Conservation (phyloP, 2,797 vertebrate genomes). For the Lepus townsendii region DNA sequence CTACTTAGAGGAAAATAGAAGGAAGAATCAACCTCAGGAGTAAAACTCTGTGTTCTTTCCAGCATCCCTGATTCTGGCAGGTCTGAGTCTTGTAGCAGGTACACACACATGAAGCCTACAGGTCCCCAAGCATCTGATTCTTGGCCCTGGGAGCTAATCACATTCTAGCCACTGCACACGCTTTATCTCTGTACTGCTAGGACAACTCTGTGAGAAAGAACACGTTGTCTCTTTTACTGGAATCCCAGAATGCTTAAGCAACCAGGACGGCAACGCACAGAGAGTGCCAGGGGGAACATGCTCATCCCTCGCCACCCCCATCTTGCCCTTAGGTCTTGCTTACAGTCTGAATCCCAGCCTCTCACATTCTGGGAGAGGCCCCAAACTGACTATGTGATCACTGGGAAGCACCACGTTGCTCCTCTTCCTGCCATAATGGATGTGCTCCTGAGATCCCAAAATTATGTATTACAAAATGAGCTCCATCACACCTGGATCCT, state of each 20-base stretch:
- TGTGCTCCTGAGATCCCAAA: neutral
- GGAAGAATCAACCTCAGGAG: neutral
- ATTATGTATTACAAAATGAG: neutral
- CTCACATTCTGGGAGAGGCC: neutral
- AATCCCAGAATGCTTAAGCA: too few species aligned
- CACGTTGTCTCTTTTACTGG: accelerated
- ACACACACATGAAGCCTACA: accelerated
- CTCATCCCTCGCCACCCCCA: neutral
- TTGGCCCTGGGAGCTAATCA: too few species aligned
- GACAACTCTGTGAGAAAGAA: neutral
- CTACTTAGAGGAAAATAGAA: neutral
- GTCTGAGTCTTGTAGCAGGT: neutral
- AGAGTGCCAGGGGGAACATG: too few species aligned
- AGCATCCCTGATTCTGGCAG: neutral
- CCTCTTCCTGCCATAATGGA: neutral
- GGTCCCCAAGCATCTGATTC: neutral
- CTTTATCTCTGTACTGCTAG: neutral
- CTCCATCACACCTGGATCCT: too few species aligned
- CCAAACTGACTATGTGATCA: neutral
- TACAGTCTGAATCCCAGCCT: too few species aligned
- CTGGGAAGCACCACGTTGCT: neutral
- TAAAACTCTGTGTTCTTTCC: neutral
- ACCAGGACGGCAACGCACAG: accelerated
- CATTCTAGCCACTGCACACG: accelerated
- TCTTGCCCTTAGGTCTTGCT: neutral